Percentiles rank a stretch among this genome's conserved stretches.
Conservation (phyloP, 2,888 invertebrate species). For the Andricus curvator region DNA sequence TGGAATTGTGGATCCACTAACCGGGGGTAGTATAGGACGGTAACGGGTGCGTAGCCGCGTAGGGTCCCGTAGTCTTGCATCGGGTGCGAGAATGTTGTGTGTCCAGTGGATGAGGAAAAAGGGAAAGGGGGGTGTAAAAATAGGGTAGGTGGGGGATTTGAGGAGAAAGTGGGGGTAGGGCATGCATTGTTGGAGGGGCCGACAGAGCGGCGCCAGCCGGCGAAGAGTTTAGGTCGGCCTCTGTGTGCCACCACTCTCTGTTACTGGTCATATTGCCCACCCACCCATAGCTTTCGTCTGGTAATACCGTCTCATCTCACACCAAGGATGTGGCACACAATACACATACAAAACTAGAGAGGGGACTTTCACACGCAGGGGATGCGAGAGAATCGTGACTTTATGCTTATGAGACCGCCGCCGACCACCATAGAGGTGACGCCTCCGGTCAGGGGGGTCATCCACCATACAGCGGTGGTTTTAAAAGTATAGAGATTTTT, state of each 20-base stretch:
- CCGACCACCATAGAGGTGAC: slow-evolving; percentile 53
- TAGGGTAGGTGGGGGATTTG: slow-evolving; percentile 15
- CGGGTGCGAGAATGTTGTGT: slow-evolving; percentile 41
- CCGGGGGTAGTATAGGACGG: background rate
- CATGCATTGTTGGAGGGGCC: slow-evolving; percentile 71
- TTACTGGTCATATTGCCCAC: slow-evolving; percentile 38
- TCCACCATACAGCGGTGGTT: slow-evolving; percentile 18
- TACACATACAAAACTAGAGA: background rate
- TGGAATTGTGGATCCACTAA: slow-evolving; percentile 2
- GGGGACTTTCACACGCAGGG: slow-evolving; percentile 32
- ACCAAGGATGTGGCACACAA: background rate
- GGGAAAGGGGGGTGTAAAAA: background rate
- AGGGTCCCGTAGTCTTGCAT: slow-evolving; percentile 26
- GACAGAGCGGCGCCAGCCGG: slow-evolving; percentile 72
- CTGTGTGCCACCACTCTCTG: slow-evolving; percentile 51
- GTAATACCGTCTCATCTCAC: slow-evolving; percentile 37
- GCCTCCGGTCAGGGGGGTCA: slow-evolving; percentile 44
- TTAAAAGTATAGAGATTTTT: no score
- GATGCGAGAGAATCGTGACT: slow-evolving; percentile 48
- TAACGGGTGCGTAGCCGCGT: background rate
- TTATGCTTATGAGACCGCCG: slow-evolving; percentile 46
- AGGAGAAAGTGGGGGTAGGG: slow-evolving; percentile 43
- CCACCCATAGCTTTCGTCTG: slow-evolving; percentile 38
- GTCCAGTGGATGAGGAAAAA: slow-evolving; percentile 39
- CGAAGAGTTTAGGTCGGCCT: slow-evolving; percentile 63